phyloP scores from a whole-genome alignment of 2,888 invertebrate species.

The Pinctada fucata region DNA sequence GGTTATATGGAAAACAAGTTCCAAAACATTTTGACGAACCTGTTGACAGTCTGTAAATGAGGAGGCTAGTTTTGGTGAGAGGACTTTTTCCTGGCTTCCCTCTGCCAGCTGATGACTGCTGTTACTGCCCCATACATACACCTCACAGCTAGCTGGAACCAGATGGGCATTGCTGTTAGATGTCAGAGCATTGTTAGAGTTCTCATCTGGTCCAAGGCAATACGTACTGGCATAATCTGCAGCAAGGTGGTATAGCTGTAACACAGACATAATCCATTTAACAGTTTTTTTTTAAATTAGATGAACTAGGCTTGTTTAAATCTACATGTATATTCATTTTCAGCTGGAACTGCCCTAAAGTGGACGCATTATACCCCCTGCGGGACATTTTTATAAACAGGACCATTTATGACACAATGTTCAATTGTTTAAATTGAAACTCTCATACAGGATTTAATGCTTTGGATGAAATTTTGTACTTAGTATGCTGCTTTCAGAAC shows the following conservation, averaged over 20 bases:
- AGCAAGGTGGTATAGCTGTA: constrained; percentile 70
- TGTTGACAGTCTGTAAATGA: constrained; percentile 81
- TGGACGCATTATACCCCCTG: no score
- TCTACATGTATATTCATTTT: no score
- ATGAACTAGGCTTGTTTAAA: no score
- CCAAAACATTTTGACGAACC: constrained; percentile 71
- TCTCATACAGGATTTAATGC: neutral
- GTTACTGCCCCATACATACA: constrained; percentile 84
- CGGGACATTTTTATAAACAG: no score
- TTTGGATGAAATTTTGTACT: neutral
- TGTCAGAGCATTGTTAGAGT: constrained; percentile 53
- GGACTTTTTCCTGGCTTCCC: constrained; percentile 81
- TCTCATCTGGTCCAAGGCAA: constrained; percentile 61
- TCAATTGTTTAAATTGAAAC: no score
- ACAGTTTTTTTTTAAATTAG: no score
- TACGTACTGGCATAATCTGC: constrained; percentile 72
- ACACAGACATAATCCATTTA: neutral
- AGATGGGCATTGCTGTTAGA: constrained; percentile 32
- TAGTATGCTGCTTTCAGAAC: no score
- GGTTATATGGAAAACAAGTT: no score
- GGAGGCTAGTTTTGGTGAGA: constrained; percentile 80
- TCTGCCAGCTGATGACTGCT: constrained; percentile 83
- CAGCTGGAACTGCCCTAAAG: no score
- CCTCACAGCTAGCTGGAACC: constrained; percentile 54
- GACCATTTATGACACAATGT: no score